Base-by-base conservation (phyloP, 2,113 vertebrate species). In the Phoxinus phoxinus region DNA sequence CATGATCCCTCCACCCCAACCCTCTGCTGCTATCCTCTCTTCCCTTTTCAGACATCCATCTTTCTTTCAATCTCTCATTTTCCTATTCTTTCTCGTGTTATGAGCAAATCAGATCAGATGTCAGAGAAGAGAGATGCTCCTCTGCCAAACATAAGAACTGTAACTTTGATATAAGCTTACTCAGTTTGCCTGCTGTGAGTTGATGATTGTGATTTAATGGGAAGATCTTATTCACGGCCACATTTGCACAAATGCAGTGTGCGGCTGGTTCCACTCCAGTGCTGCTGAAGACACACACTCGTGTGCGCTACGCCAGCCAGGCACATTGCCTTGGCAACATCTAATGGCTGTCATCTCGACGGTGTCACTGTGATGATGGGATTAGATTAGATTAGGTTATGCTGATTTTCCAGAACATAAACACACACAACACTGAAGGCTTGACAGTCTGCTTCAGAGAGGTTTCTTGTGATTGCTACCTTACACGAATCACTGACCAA, bases 311-410 rank as follows among this genome's bases (percentile, higher is more conserved):
- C 19, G 77, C 76, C 69, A 81, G 48, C 56, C 65, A 30, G 75
- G 76, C 37, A 3, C 41, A 41, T 87, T 46, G 73, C 86, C 88
- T 82, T 84, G 88, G 76, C 85, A 89, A 86, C 88, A 59, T 86
- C 81, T 85, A 72, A 84, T 81, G 69, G 53, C 78, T 86, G 85
- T 85, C 84, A 86, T 78, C 56, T 41, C 58, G 25, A 75, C 67
- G 53, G 61, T 79, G 30, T 73, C 81, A 37, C 27, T 35, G 71
- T 86, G 78, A 84, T 83, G 85, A 88, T 85, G 85, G 85, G 82
- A 86, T 89, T 89, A 89, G 86, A 86, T 88, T 81, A 85, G 86
- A 88, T 89, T 85, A 85, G 48, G 61, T 56, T 87, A 87, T 88
- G 81, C 65, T 78, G 79, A 87, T 89, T 81, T 41, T 9, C 51